Evolutionary conservation across 2,888 invertebrate species (phyloP).

Genomic region (Coelopa pilipes): DNA sequence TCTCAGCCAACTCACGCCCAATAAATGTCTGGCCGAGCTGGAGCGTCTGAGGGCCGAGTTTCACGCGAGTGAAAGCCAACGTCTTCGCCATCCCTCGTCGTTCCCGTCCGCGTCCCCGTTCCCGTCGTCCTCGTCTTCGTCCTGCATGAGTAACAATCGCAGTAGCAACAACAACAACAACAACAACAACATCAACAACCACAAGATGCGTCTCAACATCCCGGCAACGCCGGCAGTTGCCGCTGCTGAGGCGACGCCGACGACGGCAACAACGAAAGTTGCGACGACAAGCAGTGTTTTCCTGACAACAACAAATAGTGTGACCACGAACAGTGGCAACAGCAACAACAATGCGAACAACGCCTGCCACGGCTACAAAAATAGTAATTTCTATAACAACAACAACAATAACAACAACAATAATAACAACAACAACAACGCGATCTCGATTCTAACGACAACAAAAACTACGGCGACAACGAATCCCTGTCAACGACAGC

Average conservation of each 20-base stretch:
- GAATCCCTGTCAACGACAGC: constrained; percentile 57
- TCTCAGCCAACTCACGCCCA: constrained; percentile 53
- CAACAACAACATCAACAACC: no score
- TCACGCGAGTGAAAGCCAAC: constrained; percentile 61
- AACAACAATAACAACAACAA: constrained; percentile 22
- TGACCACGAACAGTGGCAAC: constrained; percentile 27
- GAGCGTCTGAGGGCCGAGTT: constrained; percentile 63
- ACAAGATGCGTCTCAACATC: constrained; percentile 64
- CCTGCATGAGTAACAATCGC: background rate
- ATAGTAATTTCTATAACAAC: constrained; percentile 14
- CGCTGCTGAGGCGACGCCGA: constrained; percentile 45
- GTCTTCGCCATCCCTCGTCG: background rate
- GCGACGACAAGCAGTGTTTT: constrained; percentile 56
- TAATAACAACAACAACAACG: constrained; percentile 23
- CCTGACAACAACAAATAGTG: constrained; percentile 50
- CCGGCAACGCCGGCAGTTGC: constrained; percentile 52
- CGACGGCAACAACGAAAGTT: constrained; percentile 41
- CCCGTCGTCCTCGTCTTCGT: no score
- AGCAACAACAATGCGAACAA: constrained; percentile 30
- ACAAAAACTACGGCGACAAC: constrained; percentile 40
- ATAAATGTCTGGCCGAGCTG: constrained; percentile 63
- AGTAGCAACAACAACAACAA: background rate
- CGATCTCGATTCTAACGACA: constrained; percentile 42
- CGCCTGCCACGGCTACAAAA: constrained; percentile 31
- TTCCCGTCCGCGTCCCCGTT: no score